Conservation (phyloP, 2,797 vertebrate genomes). For the Margarornis squamiger region DNA sequence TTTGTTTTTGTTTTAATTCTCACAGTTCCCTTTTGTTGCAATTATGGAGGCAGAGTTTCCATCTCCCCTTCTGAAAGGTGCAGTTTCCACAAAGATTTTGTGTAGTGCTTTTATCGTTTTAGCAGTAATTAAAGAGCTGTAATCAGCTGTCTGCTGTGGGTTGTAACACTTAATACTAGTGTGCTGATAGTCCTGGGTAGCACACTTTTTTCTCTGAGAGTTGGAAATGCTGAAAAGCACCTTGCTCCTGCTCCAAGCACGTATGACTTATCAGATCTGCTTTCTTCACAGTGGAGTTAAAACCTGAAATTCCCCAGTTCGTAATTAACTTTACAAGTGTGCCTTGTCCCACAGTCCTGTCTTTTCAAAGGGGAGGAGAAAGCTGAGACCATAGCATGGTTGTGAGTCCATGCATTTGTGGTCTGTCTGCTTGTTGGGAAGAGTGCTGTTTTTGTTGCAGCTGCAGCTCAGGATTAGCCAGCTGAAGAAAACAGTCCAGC, state of each 20-base stretch:
- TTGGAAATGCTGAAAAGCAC: background rate
- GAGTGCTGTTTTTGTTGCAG: background rate
- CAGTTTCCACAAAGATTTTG: background rate
- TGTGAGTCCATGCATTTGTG: background rate
- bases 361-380: constrained; percentile 13
- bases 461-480: constrained; percentile 6
- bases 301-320: background rate
- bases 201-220: background rate
- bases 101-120: background rate
- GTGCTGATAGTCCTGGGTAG: background rate
- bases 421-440: background rate
- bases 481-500: background rate
- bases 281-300: background rate
- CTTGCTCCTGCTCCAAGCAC: background rate
- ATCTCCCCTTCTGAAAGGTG: background rate
- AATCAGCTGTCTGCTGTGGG: background rate
- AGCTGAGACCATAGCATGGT: background rate
- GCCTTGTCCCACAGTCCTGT: background rate
- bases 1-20: background rate
- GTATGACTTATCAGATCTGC: background rate
- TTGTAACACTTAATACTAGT: background rate
- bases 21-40: background rate
- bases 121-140: background rate
- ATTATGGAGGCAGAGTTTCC: background rate
- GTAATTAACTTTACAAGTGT: constrained; percentile 14